phyloP scores from a whole-genome alignment of 2,113 vertebrate species.

The Amphiprion ocellaris region DNA sequence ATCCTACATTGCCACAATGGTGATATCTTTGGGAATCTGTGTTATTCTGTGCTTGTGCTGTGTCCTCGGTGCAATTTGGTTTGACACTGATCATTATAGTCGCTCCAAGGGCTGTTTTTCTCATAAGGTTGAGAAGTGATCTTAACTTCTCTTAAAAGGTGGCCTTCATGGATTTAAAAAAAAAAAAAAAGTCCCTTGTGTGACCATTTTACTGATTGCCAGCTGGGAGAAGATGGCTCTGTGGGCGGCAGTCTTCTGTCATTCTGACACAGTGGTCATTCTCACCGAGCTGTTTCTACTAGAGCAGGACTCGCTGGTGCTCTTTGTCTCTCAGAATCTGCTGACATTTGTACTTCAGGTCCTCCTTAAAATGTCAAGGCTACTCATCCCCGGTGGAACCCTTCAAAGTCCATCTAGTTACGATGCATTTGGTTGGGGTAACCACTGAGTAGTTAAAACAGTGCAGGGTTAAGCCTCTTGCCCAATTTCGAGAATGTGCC shows the following conservation, averaged over 20 bases:
- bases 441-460: not conserved
- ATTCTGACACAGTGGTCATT: constrained; percentile 33
- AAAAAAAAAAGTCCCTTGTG: constrained; percentile 27
- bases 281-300: constrained; percentile 22
- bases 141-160: constrained; percentile 31
- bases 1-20: not conserved
- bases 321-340: constrained; percentile 49
- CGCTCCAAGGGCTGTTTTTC: constrained; percentile 28
- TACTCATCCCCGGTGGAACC: constrained; percentile 34
- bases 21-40: not conserved
- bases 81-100: constrained; percentile 29
- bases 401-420: constrained; percentile 10
- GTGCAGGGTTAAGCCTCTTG: not conserved
- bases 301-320: constrained; percentile 30
- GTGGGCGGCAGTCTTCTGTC: constrained; percentile 53
- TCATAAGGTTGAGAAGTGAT: constrained; percentile 18
- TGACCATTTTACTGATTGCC: constrained; percentile 21
- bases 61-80: constrained; percentile 39
- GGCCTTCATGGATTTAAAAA: constrained; percentile 42
- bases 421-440: not conserved
- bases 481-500: not conserved
- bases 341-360: constrained; percentile 29
- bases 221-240: constrained; percentile 38
- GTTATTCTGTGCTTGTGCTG: not conserved
- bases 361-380: constrained; percentile 56